These are phyloP conservation scores for Gymnodraco acuticeps DNA, from an alignment of 2,797 vertebrate genomes.

Conservation along the genomic window DNA sequence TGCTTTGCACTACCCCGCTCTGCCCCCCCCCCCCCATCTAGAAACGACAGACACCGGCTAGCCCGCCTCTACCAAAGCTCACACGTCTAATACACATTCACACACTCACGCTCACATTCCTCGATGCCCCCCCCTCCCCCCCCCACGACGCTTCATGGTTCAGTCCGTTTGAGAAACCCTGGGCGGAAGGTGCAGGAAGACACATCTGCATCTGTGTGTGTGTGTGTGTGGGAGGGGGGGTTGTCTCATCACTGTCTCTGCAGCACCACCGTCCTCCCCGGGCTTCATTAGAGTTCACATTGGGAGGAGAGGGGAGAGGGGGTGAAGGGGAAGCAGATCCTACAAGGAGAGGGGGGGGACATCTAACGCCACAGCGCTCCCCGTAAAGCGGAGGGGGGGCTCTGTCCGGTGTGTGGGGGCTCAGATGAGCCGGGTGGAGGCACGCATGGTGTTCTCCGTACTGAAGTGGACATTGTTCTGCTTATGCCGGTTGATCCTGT, in stretches of 20 bases:
- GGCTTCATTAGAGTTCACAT: slow-evolving; percentile 49
- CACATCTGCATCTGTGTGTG: slow-evolving; percentile 26
- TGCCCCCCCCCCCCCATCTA: slow-evolving; percentile 72
- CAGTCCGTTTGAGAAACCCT: slow-evolving; percentile 55
- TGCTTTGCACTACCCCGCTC: slow-evolving; percentile 74
- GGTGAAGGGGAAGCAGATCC: slow-evolving; percentile 61
- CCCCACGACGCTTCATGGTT: slow-evolving; percentile 53
- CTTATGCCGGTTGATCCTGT: slow-evolving; percentile 99
- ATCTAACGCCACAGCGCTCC: slow-evolving; percentile 58
- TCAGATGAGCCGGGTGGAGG: slow-evolving; percentile 98
- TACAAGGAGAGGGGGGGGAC: slow-evolving; percentile 52
- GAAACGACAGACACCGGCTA: slow-evolving; percentile 93
- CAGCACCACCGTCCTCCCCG: slow-evolving; percentile 45
- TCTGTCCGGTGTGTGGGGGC: slow-evolving; percentile 68
- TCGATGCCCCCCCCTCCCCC: slow-evolving; percentile 22
- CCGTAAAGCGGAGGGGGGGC: slow-evolving; percentile 25
- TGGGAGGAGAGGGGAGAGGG: slow-evolving; percentile 53
- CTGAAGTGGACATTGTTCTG: slow-evolving; percentile 99
- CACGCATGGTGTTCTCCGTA: slow-evolving; percentile 98
- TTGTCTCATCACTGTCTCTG: slow-evolving; percentile 37
- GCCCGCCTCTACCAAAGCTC: slow-evolving; percentile 89
- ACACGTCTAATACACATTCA: slow-evolving; percentile 70
- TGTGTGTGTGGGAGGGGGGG: slow-evolving; percentile 2
- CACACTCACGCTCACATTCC: slow-evolving; percentile 51
- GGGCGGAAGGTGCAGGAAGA: slow-evolving; percentile 58